Evolutionary conservation across 2,888 invertebrate species (phyloP).

Genomic region (Dicyrtomina minuta): DNA sequence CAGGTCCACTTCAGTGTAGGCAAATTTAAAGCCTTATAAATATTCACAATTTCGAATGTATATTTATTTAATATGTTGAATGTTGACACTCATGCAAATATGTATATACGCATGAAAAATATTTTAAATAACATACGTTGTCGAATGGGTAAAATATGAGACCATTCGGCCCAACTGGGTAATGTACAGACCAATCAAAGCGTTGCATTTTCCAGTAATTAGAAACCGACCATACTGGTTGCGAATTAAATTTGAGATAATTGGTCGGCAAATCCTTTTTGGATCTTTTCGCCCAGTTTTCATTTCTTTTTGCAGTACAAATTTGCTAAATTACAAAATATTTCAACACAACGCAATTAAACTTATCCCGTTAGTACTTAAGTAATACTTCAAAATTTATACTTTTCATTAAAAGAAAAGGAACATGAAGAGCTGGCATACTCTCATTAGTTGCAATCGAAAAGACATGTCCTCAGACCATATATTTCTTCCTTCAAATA

Average conservation of each 20-base stretch:
- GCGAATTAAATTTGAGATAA: neutral
- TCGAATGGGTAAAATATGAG: constrained; percentile 6
- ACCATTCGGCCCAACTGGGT: constrained; percentile 1
- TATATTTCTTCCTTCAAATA: neutral
- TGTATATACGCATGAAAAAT: no score
- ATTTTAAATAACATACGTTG: constrained; percentile 1
- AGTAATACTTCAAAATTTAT: no score
- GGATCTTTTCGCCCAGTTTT: neutral
- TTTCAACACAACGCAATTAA: neutral
- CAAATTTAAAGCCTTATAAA: neutral
- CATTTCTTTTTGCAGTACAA: no score
- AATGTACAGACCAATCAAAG: neutral
- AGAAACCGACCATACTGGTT: neutral
- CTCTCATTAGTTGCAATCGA: no score
- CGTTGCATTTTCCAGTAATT: neutral
- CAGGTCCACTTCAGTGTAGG: neutral
- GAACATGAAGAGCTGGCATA: no score
- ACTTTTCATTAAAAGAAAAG: no score
- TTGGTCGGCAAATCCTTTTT: neutral
- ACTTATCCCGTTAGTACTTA: neutral
- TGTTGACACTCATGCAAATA: no score
- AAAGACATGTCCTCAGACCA: no score
- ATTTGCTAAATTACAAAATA: no score
- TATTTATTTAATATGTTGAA: no score
- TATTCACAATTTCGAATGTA: no score